These are phyloP conservation scores for Monopis laevigella DNA, from an alignment of 2,888 invertebrate genomes.

Conservation along the genomic window DNA sequence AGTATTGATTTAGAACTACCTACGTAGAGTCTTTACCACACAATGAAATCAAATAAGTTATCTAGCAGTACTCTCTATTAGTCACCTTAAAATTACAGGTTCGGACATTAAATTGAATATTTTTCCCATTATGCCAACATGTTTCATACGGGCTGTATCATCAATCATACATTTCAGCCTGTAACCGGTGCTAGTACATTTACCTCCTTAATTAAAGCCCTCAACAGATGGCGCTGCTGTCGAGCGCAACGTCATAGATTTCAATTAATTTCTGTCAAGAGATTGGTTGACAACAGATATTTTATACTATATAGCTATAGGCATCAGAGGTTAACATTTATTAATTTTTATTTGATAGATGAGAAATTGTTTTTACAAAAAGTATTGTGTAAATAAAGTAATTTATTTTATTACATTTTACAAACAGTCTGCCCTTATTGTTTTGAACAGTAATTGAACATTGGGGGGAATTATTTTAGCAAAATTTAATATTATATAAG, in stretches of 20 bases:
- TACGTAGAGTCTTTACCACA: too few relatives aligned
- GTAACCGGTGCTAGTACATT: constrained; percentile 43
- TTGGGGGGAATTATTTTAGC: too few relatives aligned
- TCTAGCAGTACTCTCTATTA: too few relatives aligned
- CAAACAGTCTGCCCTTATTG: too few relatives aligned
- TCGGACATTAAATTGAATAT: background rate
- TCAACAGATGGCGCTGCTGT: constrained; percentile 43
- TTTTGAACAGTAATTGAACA: too few relatives aligned
- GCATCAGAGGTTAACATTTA: background rate
- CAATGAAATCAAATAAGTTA: too few relatives aligned
- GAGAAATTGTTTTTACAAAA: too few relatives aligned
- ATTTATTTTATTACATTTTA: too few relatives aligned
- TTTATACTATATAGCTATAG: constrained; percentile 3
- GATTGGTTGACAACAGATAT: constrained; percentile 18
- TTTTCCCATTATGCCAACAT: constrained; percentile 19
- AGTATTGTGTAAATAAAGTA: too few relatives aligned
- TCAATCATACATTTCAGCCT: constrained; percentile 49
- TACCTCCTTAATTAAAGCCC: constrained; percentile 60
- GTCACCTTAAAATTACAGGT: too few relatives aligned
- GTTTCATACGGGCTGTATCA: constrained; percentile 25
- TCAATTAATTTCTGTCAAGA: constrained; percentile 60
- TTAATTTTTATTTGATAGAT: background rate
- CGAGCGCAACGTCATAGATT: constrained; percentile 41
- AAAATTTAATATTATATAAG: too few relatives aligned
- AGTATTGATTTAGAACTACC: too few relatives aligned